These are phyloP conservation scores for Saguinus midas DNA, from an alignment of 2,113 vertebrate species.

Conservation along the genomic window DNA sequence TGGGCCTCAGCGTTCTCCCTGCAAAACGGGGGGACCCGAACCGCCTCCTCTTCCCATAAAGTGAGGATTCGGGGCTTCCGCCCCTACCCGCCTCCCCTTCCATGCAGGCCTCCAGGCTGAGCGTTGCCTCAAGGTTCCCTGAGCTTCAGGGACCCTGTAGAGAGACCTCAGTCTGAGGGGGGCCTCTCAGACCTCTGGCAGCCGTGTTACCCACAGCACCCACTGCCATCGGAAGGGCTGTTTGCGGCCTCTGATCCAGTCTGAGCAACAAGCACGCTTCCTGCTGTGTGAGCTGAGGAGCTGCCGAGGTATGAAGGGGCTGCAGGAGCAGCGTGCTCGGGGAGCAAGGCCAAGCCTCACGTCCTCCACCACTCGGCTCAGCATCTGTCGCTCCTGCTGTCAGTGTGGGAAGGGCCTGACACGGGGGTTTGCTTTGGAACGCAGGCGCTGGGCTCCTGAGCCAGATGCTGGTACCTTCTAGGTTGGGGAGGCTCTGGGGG, in stretches of 20 bases:
- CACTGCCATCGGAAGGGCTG: background rate
- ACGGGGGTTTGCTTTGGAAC: background rate
- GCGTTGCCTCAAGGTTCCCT: background rate
- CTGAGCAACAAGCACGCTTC: background rate
- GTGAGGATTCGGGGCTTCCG: background rate
- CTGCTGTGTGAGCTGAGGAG: background rate
- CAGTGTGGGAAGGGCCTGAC: background rate
- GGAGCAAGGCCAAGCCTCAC: background rate
- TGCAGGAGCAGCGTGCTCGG: accelerated
- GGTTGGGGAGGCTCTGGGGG: background rate
- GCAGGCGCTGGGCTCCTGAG: background rate
- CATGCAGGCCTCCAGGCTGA: background rate
- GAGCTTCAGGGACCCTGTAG: background rate
- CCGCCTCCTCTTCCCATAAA: background rate
- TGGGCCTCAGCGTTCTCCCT: background rate
- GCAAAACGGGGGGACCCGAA: accelerated
- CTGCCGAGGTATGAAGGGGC: background rate
- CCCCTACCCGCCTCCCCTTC: background rate
- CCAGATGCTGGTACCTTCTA: background rate
- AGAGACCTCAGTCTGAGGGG: background rate
- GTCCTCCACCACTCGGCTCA: background rate
- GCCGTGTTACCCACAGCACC: background rate
- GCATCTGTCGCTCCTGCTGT: background rate
- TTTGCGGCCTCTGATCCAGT: background rate
- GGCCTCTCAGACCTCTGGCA: background rate